These are phyloP conservation scores for Urocolius indicus DNA, from an alignment of 2,113 vertebrate genomes.

Conservation along the genomic window DNA sequence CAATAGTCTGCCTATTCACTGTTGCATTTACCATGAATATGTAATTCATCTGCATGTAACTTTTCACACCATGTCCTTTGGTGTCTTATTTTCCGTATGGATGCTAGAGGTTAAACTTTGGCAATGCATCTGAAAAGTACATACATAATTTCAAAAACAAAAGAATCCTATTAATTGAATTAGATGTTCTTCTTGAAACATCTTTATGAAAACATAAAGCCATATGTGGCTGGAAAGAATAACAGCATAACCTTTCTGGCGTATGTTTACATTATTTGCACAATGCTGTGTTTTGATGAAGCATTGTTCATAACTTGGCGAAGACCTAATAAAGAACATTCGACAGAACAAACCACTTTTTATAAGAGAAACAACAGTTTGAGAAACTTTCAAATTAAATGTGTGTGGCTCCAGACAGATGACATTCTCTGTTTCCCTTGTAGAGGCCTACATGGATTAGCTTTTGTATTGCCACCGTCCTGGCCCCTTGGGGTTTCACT, in stretches of 20 bases:
- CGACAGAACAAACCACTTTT: not conserved
- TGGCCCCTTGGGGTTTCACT: not conserved
- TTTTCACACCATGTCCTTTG: not conserved
- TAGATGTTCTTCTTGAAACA: conserved; percentile 11
- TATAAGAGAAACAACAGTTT: not conserved
- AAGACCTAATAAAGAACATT: not conserved
- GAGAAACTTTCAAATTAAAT: not conserved
- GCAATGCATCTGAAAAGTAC: conserved; percentile 9
- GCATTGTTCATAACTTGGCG: conserved; percentile 36
- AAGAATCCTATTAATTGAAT: conserved; percentile 2
- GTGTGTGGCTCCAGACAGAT: not conserved
- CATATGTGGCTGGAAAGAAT: not conserved
- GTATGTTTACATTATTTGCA: conserved; percentile 19
- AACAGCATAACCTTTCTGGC: conserved; percentile 3
- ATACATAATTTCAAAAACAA: not conserved
- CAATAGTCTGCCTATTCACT: not conserved
- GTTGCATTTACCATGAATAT: not conserved
- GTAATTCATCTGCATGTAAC: not conserved
- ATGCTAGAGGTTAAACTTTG: not conserved
- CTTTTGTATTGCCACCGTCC: not conserved
- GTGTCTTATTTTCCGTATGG: not conserved
- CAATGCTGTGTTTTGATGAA: conserved; percentile 12
- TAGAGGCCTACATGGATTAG: not conserved
- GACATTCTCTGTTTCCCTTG: not conserved
- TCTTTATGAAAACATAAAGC: not conserved